Conservation (phyloP, 1,140 invertebrate genomes). For the Centruroides vittatus region DNA sequence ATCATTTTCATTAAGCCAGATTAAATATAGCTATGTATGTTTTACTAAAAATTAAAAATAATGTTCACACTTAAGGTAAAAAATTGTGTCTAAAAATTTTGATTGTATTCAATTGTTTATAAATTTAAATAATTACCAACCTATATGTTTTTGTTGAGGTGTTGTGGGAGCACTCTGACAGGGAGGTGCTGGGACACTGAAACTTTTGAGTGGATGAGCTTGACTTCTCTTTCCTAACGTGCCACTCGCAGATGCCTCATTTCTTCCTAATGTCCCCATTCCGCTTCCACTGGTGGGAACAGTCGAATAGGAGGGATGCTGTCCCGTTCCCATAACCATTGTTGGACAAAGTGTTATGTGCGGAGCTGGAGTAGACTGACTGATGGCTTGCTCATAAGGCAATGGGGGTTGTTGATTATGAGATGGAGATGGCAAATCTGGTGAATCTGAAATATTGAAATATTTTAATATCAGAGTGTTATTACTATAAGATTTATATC, state of each 20-base stretch:
- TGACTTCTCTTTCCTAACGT: slow-evolving; percentile 31
- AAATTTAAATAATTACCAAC: neutral
- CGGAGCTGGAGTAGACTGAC: slow-evolving; percentile 5
- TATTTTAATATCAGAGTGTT: neutral
- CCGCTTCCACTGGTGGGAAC: neutral
- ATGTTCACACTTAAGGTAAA: too few relatives aligned
- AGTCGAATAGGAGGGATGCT: slow-evolving; percentile 10
- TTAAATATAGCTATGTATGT: too few relatives aligned
- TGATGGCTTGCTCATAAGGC: slow-evolving; percentile 8
- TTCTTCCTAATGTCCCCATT: neutral
- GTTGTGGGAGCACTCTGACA: slow-evolving; percentile 26
- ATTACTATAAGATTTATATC: neutral
- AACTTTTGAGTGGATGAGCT: slow-evolving; percentile 67
- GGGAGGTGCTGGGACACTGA: slow-evolving; percentile 66
- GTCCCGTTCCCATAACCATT: slow-evolving; percentile 1
- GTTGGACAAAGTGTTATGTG: slow-evolving; percentile 11
- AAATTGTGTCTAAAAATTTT: too few relatives aligned
- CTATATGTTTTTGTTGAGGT: slow-evolving; percentile 13
- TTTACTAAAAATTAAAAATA: too few relatives aligned
- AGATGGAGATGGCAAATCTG: neutral
- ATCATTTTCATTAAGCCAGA: too few relatives aligned
- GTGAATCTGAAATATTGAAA: neutral
- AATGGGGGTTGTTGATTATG: slow-evolving; percentile 7
- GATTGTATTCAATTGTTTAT: too few relatives aligned
- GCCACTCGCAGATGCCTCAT: slow-evolving; percentile 1